Conservation (phyloP, 2,888 invertebrate species). For the Sphinx pinastri region DNA sequence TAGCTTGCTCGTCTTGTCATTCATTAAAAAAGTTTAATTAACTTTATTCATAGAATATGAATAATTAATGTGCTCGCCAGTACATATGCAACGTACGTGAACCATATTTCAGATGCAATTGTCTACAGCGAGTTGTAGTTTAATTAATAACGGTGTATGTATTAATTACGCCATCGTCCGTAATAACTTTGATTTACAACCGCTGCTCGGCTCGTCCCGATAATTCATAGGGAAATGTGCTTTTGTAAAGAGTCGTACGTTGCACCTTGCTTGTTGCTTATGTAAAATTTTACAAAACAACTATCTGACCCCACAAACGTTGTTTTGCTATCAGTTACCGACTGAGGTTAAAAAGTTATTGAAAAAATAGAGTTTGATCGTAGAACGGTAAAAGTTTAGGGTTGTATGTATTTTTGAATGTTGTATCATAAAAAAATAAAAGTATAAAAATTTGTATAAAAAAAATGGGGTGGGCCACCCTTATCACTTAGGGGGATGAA, state of each 20-base stretch:
- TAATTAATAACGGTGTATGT: conserved; percentile 48
- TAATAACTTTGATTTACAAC: conserved; percentile 39
- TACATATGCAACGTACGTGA: conserved; percentile 37
- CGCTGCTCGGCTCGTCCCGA: not conserved
- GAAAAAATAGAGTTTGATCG: too few relatives aligned
- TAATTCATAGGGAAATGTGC: conserved; percentile 15
- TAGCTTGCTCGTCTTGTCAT: too few relatives aligned
- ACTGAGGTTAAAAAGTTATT: too few relatives aligned
- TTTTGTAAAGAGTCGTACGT: not conserved
- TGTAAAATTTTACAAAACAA: too few relatives aligned
- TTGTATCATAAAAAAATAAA: too few relatives aligned
- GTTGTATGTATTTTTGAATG: too few relatives aligned
- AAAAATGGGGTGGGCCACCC: too few relatives aligned
- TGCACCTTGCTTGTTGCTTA: not conserved
- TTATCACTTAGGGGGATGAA: too few relatives aligned
- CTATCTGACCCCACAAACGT: too few relatives aligned
- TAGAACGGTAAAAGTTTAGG: too few relatives aligned
- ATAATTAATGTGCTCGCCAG: conserved; percentile 25
- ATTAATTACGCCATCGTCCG: conserved; percentile 45
- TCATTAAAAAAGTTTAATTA: not conserved
- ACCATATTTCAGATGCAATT: conserved; percentile 51
- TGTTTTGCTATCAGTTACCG: too few relatives aligned
- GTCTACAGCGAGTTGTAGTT: conserved; percentile 41
- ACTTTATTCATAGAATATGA: not conserved
- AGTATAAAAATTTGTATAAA: too few relatives aligned